Evolutionary conservation across 53 echinoderm and acorn worm species (phyloP).

Genomic region (Holothuria leucospilota): DNA sequence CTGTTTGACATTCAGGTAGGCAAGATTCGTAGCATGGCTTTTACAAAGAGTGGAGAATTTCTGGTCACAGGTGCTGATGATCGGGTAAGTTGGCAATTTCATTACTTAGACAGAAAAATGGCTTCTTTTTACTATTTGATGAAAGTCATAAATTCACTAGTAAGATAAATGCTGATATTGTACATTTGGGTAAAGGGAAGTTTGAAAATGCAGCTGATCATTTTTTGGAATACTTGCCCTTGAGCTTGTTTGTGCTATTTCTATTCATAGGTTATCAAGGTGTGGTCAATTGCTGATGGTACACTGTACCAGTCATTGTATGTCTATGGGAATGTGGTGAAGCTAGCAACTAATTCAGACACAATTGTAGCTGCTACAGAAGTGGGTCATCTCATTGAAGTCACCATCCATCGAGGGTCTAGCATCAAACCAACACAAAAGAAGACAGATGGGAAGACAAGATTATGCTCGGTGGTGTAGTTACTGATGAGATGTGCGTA

Average conservation of each 20-base stretch:
- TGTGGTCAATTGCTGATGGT: constrained; percentile 65
- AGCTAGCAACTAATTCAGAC: constrained; percentile 48
- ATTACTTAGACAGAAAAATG: no score
- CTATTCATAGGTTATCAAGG: constrained; percentile 50
- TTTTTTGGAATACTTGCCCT: no score
- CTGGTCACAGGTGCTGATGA: constrained; percentile 74
- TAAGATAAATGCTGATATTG: no score
- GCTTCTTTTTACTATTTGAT: no score
- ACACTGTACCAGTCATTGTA: constrained; percentile 60
- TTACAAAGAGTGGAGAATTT: constrained; percentile 74
- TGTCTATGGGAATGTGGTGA: constrained; percentile 71
- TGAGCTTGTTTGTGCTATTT: no score
- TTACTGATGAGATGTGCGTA: no score
- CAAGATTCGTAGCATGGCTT: constrained; percentile 48
- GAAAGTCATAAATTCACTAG: no score
- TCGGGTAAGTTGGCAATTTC: constrained; percentile 60
- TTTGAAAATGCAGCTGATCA: no score
- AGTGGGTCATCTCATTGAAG: constrained; percentile 70
- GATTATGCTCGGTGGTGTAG: no score
- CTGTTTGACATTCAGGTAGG: background rate
- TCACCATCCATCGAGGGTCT: constrained; percentile 56
- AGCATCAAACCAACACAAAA: no score
- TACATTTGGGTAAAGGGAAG: no score
- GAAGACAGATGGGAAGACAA: no score
- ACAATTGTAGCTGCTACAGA: constrained; percentile 71